Base-by-base conservation (phyloP, 2,113 vertebrate species). In the Grammomys surdaster region DNA sequence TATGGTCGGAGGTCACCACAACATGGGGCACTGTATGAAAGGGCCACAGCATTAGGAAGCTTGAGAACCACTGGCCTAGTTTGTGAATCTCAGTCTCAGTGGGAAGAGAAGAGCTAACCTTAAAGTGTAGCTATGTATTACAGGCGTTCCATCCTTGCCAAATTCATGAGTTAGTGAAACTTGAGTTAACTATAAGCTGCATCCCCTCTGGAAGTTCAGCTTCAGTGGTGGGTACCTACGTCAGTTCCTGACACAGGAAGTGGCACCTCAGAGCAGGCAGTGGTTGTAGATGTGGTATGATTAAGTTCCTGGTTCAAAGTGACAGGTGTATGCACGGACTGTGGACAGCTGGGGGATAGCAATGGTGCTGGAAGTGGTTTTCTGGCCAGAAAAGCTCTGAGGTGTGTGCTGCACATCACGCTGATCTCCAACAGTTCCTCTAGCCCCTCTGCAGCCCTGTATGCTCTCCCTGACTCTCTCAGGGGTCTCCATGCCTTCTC, bases 221-320 rank as follows among this genome's bases (percentile, higher is more conserved):
- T 48, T 88, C 84, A 36, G 75, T 31, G 10, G 51, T 75, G 54
- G 69, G 72, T 19, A 56, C 19, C 63, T 48, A 78, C 2, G 58
- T 65, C 65, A 46, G 72, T 70, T 63, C 76, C 60, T 69, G 26
- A 88, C 60, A 82, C 7, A 63, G 76, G 89, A 97, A 95, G 85
- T 60, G 65, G 91, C 65, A 92, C 65, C 9, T 56, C 24, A 36
- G 56, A 70, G 56, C 56, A 87, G 88, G 85, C 11, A 8, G 31
- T 86, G 20, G 43, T 65, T 20, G 33, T 36, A 43, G 16, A 54
- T 70, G 86, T 90, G 89, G 51, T 58, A 33, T 78, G 75, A 58
- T 67, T 84, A 51, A 73, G 58, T 96, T 94, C 70, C 85, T 90
- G 28, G 65, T 87, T 82, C 65, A 90, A 28, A 60, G 69, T 65